Base-by-base conservation (phyloP, 2,888 invertebrate genomes). In the Zootermopsis nevadensis region DNA sequence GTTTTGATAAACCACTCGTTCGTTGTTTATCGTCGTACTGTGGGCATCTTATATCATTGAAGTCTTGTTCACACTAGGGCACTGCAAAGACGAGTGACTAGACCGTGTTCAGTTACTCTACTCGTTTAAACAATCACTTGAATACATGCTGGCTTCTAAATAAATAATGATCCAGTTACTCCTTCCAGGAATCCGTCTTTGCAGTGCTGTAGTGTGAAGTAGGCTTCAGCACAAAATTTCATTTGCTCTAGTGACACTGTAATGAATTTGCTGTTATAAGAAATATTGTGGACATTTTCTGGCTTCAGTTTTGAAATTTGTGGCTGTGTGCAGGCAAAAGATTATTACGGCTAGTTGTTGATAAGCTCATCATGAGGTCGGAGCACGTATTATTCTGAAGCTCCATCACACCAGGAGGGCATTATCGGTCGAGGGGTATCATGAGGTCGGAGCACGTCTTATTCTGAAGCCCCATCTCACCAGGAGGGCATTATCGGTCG, bases 401-500 rank as follows among this genome's bases (percentile, higher is more conserved):
- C 60, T 27, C 60, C 60, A 60, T 60, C 60, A 12, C 60, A 60
- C 60, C 55, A 15, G 12, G n/a, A 27, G 60, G 60, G 60, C n/a
- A 60, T 60, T 60, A 60, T 60, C 60, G 60, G n/a, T 60, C 60
- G n/a, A 27, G 60, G 19, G n/a, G n/a, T 48, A 60, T 60, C n/a
- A 60, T 27, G 60, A 27, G 15, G 19, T 48, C 48, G 60, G 60
- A 60, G n/a, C 60, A 60, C 60, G 27, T 60, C 60, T 60, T 27
- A 60, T 7, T 60, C 60, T 60, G 60, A 4, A 27, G 60, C 60
- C 60, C 60, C 60, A 60, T 60, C 60, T 27, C 60, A 60, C 60
- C 55, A 15, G 12, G n/a, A 27, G 60, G 60, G 60, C n/a, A 60
- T 60, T 60, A 60, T 60, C 60, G 60, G n/a, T 60, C 60, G n/a